Evolutionary conservation across 2,113 vertebrate species (phyloP), one percentile per base, ranked within the genome.

Genomic region (Eolophus roseicapilla): DNA sequence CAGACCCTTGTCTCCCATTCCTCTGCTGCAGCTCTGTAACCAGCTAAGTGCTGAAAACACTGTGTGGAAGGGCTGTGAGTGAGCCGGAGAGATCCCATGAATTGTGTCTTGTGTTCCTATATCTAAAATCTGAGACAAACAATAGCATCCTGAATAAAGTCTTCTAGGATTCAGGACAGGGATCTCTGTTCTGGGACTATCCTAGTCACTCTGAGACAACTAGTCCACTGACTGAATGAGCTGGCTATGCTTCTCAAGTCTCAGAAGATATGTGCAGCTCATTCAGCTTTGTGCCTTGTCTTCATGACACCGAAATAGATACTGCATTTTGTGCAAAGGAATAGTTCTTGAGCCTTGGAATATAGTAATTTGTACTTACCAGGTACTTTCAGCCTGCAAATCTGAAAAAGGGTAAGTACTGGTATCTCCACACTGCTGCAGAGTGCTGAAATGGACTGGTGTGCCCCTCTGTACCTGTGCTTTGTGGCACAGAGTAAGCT

Each of bases 51-150:
- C 37, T 35, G 70, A 57, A 47, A 86, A n/a, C 37, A 21, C 75
- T 24, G 55, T 29, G 50, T 50, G 23, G 29, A 47, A 76, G 67
- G n/a, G 10, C 39, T 65, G 8, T 80, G 35, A 91, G 57, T 2
- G 3, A 46, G 17, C 1, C 0, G 6, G 27, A 33, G 46, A 60
- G 25, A 73, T 62, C 29, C 64, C 9, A 7, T 17, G 63, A 59
- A 35, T 80, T 70, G 29, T 4, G 2, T 35, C n/a, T 90, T 90
- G 39, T 68, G 43, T 57, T 37, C 18, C 6, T 50, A 0, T 68
- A 43, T 41, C 31, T 75, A 49, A 75, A 39, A 73, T 82, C 35
- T 47, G 53, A 83, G 86, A 69, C 49, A 85, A 92, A 59, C 11
- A 21, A 23, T 25, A 86, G 20, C 59, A 74, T 69, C 49, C 52